Conservation (phyloP, 2,113 vertebrate genomes). For the Triplophysa tibetana region DNA sequence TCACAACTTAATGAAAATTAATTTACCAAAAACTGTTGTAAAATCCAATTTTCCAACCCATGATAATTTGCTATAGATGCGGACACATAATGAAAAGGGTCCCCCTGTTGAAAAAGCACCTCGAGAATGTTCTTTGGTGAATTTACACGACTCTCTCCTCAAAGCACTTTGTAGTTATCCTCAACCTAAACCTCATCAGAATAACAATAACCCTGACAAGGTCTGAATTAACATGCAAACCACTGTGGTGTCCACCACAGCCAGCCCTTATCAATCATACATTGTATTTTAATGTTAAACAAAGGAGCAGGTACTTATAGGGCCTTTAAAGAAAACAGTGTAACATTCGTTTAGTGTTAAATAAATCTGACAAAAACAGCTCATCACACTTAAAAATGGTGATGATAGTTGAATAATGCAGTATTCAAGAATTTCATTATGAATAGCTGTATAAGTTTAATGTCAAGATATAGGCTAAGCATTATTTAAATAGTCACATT, state of each 20-base stretch:
- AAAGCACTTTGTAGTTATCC: neutral
- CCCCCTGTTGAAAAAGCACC: neutral
- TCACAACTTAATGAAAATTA: slow-evolving; percentile 72
- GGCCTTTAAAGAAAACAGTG: too few species aligned
- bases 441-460: neutral
- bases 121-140: neutral
- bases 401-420: neutral
- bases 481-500: neutral
- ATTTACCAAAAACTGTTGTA: slow-evolving; percentile 70
- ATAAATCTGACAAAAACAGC: too few species aligned
- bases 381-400: neutral
- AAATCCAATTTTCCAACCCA: slow-evolving; percentile 48
- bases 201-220: slow-evolving; percentile 15
- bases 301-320: neutral
- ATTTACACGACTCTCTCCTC: slow-evolving; percentile 17
- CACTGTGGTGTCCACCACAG: slow-evolving; percentile 2
- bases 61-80: slow-evolving; percentile 57
- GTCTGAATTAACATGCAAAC: slow-evolving; percentile 44
- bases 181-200: slow-evolving; percentile 44
- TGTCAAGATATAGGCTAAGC: neutral
- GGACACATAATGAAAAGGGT: neutral
- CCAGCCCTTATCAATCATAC: neutral
- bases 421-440: too few species aligned
- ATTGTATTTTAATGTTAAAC: neutral
- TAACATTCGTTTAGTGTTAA: too few species aligned